These are phyloP conservation scores for Crossocerus cetratus DNA, from an alignment of 2,888 invertebrate genomes.

Conservation along the genomic window DNA sequence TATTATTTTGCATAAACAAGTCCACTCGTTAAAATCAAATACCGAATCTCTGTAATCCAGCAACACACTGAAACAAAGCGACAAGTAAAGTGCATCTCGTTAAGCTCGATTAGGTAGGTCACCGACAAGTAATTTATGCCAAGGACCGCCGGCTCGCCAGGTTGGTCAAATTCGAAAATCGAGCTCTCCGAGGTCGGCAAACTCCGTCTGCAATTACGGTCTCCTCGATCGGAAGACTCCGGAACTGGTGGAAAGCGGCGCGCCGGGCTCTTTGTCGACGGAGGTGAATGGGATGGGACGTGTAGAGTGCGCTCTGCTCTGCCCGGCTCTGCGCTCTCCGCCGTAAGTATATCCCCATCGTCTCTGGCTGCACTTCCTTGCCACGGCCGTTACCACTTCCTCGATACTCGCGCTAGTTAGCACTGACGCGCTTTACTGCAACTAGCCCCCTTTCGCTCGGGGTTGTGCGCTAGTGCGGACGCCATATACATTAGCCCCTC, in stretches of 20 bases:
- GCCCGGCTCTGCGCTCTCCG: constrained; percentile 23
- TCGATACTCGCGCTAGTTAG: constrained; percentile 9
- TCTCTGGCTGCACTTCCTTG: constrained; percentile 7
- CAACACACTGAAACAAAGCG: too few species aligned
- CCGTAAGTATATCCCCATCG: constrained; percentile 39
- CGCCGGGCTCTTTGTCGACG: constrained; percentile 55
- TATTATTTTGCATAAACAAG: too few species aligned
- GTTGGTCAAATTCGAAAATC: constrained; percentile 42
- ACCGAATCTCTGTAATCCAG: too few species aligned
- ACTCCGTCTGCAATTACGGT: constrained; percentile 73
- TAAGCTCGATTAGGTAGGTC: constrained; percentile 67
- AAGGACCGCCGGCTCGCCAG: constrained; percentile 25
- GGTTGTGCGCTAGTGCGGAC: too few species aligned
- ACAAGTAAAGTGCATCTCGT: too few species aligned
- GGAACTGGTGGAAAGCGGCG: constrained; percentile 65
- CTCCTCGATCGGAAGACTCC: constrained; percentile 67
- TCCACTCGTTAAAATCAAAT: too few species aligned
- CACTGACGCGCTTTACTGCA: constrained; percentile 12
- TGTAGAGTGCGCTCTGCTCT: constrained; percentile 7
- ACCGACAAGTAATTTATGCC: constrained; percentile 52
- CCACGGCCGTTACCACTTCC: constrained; percentile 5
- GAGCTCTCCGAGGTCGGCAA: constrained; percentile 54
- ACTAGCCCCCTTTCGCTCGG: constrained; percentile 1
- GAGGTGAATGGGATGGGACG: constrained; percentile 33
- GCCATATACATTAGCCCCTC: too few species aligned